These are phyloP conservation scores for Formica selysi DNA, from an alignment of 1,140 invertebrate species.

Conservation along the genomic window DNA sequence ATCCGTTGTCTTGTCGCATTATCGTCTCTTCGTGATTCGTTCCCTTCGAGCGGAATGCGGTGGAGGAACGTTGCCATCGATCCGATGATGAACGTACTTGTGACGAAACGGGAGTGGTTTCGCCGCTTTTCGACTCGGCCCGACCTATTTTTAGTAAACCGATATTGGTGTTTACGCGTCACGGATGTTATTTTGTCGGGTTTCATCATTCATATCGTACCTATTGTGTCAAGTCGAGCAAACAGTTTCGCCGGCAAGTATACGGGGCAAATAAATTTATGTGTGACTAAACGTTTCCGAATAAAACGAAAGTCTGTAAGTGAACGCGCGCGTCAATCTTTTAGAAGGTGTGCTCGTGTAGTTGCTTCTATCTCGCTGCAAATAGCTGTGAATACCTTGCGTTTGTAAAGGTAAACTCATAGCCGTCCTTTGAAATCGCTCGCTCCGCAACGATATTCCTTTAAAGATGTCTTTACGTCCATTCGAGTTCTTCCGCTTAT, in stretches of 20 bases:
- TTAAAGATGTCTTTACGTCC: conserved; percentile 58
- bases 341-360: conserved; percentile 19
- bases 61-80: conserved; percentile 8
- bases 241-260: conserved; percentile 18
- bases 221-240: conserved; percentile 46
- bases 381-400: conserved; percentile 28
- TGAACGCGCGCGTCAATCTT: conserved; percentile 7
- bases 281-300: conserved; percentile 27
- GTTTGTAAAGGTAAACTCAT: conserved; percentile 43
- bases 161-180: conserved; percentile 57
- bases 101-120: conserved; percentile 14
- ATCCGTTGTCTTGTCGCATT: conserved; percentile 21
- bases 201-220: conserved; percentile 46
- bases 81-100: conserved; percentile 52
- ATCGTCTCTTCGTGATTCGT: conserved; percentile 29
- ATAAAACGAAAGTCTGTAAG: neutral
- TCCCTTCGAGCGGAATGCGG: conserved; percentile 6
- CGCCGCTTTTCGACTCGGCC: conserved; percentile 21
- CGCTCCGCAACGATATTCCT: conserved; percentile 46
- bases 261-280: conserved; percentile 40
- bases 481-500: conserved; percentile 52
- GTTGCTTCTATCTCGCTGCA: conserved; percentile 33
- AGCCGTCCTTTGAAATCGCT: conserved; percentile 46
- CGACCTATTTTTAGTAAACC: conserved; percentile 55
- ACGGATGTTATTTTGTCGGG: conserved; percentile 40